Conservation (phyloP, 2,113 vertebrate species). For the Strix uralensis region DNA sequence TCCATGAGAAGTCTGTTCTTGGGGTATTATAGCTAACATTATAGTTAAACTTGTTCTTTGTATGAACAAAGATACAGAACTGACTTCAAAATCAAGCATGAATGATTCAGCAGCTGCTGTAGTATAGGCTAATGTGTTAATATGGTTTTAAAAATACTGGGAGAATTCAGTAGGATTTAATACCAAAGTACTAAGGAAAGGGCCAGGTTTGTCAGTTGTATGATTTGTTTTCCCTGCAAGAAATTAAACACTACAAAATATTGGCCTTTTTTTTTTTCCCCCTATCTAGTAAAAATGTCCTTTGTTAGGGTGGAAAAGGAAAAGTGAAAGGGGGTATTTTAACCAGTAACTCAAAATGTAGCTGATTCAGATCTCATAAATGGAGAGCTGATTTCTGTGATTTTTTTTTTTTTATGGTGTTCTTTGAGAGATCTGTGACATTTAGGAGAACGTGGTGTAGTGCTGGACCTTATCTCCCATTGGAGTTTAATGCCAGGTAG, state of each 20-base stretch:
- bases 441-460: background rate
- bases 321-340: background rate
- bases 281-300: background rate
- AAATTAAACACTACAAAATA: background rate
- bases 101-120: background rate
- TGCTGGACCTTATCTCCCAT: background rate
- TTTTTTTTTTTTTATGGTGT: background rate
- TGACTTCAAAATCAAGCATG: background rate
- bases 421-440: background rate
- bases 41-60: background rate
- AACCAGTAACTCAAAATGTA: background rate
- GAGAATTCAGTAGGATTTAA: background rate
- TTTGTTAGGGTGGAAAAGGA: background rate
- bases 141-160: background rate
- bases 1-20: background rate
- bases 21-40: background rate
- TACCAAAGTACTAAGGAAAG: background rate
- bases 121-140: background rate
- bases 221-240: background rate
- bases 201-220: background rate
- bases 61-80: background rate
- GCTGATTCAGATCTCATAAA: background rate
- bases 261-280: background rate
- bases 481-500: background rate
- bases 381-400: background rate